Percentiles rank a stretch among this genome's conserved stretches.
Evolutionary conservation across 2,113 vertebrate genomes (phyloP).

Genomic region (Axis porcinus): DNA sequence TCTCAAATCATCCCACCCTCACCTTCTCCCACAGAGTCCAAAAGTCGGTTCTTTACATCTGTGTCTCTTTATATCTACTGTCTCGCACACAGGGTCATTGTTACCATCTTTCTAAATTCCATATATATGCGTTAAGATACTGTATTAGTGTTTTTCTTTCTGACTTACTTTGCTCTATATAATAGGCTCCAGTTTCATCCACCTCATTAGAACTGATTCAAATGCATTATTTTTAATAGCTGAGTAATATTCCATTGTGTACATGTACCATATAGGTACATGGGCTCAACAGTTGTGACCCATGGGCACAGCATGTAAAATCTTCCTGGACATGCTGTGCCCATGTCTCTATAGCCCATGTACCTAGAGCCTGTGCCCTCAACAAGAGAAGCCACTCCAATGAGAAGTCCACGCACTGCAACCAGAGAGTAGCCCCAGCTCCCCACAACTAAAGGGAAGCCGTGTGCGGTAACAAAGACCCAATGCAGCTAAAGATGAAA

Average conservation of each 20-base stretch:
- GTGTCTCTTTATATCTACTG: background rate
- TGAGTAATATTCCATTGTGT: background rate
- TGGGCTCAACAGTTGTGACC: accelerated
- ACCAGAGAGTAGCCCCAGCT: background rate
- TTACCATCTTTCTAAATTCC: background rate
- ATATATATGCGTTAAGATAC: background rate
- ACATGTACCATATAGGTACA: background rate
- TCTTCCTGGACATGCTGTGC: background rate
- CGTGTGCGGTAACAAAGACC: background rate
- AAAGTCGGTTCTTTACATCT: background rate
- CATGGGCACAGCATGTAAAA: background rate
- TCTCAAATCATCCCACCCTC: background rate
- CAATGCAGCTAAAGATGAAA: background rate
- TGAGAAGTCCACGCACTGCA: background rate
- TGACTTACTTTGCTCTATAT: background rate
- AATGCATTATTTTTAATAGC: background rate
- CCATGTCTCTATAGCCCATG: background rate
- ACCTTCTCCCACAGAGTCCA: background rate
- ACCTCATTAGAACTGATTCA: background rate
- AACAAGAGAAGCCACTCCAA: background rate
- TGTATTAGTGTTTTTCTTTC: background rate
- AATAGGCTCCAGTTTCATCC: background rate
- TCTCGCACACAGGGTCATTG: background rate
- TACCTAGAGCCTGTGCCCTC: background rate
- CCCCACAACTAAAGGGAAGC: background rate